These are phyloP conservation scores for Clarias batrachus DNA, from an alignment of 2,113 vertebrate species.

Conservation along the genomic window DNA sequence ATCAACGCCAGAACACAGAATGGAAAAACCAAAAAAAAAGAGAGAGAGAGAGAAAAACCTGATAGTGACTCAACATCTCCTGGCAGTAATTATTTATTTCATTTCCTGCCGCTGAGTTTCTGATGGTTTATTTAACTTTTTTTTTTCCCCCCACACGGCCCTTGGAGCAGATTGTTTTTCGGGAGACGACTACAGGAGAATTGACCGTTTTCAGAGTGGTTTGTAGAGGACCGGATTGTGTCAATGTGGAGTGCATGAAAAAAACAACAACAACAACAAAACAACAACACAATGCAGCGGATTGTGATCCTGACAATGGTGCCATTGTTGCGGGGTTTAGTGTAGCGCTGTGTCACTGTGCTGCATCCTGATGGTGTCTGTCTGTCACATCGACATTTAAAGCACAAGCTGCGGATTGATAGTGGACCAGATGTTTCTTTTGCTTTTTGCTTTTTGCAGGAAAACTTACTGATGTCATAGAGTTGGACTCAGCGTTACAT, in stretches of 20 bases:
- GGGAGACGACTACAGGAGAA: conserved; percentile 17
- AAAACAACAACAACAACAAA: background rate
- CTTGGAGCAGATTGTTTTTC: conserved; percentile 51
- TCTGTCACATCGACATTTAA: conserved; percentile 17
- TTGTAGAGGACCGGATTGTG: conserved; percentile 22
- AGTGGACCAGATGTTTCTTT: background rate
- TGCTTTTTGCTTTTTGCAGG: background rate
- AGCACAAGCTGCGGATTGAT: background rate
- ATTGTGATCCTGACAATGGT: conserved; percentile 40
- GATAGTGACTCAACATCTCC: conserved; percentile 66
- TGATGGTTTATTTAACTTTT: conserved; percentile 46
- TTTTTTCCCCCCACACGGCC: conserved; percentile 32
- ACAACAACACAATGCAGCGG: background rate
- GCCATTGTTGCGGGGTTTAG: conserved; percentile 16
- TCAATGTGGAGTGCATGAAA: background rate
- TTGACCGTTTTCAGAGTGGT: conserved; percentile 8
- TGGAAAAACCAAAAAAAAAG: conserved; percentile 37
- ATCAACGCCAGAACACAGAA: conserved; percentile 51
- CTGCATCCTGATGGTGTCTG: conserved; percentile 6
- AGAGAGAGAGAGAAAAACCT: conserved; percentile 33
- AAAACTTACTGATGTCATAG: background rate
- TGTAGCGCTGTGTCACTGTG: background rate
- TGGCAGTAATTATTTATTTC: conserved; percentile 44
- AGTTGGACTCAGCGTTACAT: background rate
- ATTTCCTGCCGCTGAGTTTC: conserved; percentile 27